A percentile compares a stretch with the other conserved stretches of the same genome.
Conservation (phyloP, 1,140 invertebrate genomes). For the Drosophila fuyamai region DNA sequence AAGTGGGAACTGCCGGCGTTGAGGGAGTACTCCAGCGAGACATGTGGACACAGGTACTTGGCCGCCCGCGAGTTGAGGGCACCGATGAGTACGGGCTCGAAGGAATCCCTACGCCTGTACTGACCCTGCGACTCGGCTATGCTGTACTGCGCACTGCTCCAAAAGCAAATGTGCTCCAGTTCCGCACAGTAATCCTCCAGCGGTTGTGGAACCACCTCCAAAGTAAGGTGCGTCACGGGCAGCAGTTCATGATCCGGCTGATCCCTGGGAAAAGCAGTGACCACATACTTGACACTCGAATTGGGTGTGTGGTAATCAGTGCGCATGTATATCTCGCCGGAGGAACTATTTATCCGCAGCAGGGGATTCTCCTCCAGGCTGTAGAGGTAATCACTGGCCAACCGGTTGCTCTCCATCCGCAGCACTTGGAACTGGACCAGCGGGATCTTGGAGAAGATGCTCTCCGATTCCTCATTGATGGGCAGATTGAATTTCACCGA, state of each 20-base stretch:
- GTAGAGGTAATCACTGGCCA: conserved; percentile 72
- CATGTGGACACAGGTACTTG: conserved; percentile 67
- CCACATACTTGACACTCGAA: conserved; percentile 49
- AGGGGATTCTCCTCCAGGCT: conserved; percentile 73
- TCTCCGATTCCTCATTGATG: conserved; percentile 79
- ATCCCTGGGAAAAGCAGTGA: conserved; percentile 63
- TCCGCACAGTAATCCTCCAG: conserved; percentile 64
- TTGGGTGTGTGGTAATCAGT: conserved; percentile 61
- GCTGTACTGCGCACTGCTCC: conserved; percentile 65
- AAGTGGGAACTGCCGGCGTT: conserved; percentile 61
- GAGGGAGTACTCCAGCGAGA: conserved; percentile 58
- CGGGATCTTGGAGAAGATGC: conserved; percentile 82
- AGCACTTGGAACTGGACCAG: conserved; percentile 80
- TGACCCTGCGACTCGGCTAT: conserved; percentile 58
- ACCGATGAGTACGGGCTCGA: conserved; percentile 64
- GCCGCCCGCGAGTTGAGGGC: conserved; percentile 66
- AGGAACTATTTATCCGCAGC: conserved; percentile 63
- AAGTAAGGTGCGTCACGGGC: conserved; percentile 63
- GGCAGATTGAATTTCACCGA: conserved; percentile 77
- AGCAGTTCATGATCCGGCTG: conserved; percentile 26
- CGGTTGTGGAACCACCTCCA: conserved; percentile 60
- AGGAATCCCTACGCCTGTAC: conserved; percentile 8
- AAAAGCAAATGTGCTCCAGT: conserved; percentile 80
- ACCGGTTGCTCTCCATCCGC: conserved; percentile 48
- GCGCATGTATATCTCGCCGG: conserved; percentile 75